phyloP scores from a whole-genome alignment of 2,797 vertebrate species.

The Notolabrus celidotus region DNA sequence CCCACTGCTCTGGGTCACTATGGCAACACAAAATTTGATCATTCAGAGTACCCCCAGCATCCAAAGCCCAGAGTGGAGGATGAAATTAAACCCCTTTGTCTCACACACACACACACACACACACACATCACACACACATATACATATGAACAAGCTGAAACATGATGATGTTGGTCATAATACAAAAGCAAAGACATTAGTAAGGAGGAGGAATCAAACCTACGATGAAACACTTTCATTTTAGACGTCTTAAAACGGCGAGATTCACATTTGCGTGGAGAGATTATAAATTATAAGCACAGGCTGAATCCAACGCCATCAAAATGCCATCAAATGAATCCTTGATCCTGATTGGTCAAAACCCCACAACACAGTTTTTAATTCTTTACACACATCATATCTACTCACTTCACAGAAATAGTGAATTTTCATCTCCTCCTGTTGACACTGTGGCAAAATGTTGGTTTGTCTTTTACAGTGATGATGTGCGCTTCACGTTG shows the following conservation, averaged over 20 bases:
- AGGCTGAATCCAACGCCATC: no score
- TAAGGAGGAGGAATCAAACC: neutral
- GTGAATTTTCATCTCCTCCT: no score
- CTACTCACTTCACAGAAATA: no score
- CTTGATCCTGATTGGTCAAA: no score
- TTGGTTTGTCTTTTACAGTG: no score
- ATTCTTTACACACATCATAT: no score
- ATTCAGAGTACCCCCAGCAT: conserved; percentile 39
- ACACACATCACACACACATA: conserved; percentile 1
- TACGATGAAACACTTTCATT: neutral
- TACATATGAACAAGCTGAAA: neutral
- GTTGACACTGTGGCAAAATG: no score
- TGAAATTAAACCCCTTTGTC: conserved; percentile 39
- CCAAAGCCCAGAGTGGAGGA: conserved; percentile 21
- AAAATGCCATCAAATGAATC: no score
- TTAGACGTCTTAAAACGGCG: neutral
- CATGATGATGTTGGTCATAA: neutral
- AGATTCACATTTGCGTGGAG: no score
- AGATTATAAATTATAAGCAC: no score
- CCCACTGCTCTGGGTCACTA: conserved; percentile 54
- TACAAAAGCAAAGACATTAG: neutral
- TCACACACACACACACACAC: neutral
- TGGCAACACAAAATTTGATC: conserved; percentile 59
- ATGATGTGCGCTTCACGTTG: no score
- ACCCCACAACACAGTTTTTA: no score